These are phyloP conservation scores for Ceramica pisi DNA, from an alignment of 2,888 invertebrate genomes.

Conservation along the genomic window DNA sequence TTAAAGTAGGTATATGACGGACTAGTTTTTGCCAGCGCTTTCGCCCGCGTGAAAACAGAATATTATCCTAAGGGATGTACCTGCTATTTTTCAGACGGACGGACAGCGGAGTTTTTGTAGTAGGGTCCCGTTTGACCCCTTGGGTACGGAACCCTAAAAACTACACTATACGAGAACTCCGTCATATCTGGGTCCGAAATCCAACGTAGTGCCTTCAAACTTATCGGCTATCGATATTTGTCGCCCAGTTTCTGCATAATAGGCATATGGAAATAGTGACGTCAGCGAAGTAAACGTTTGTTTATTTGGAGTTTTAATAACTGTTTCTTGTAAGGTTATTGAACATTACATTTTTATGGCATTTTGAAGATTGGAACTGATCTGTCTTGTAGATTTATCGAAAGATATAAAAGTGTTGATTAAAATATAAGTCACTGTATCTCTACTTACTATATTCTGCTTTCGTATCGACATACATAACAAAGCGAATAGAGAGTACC, in stretches of 20 bases:
- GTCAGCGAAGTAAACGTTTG: constrained; percentile 31
- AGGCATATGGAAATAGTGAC: constrained; percentile 49
- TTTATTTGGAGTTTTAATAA: constrained; percentile 23
- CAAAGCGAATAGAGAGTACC: neutral
- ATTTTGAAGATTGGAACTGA: neutral
- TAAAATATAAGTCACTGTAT: neutral
- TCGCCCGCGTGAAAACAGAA: no score
- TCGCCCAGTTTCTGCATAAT: constrained; percentile 39
- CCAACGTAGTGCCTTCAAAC: constrained; percentile 20
- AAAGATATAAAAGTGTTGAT: neutral
- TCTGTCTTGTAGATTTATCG: neutral
- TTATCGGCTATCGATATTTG: constrained; percentile 55
- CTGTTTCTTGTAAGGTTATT: constrained; percentile 21
- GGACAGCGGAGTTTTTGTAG: no score
- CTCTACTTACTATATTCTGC: no score
- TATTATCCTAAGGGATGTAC: no score
- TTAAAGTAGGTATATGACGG: no score
- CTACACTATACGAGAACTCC: neutral
- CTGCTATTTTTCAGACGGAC: no score
- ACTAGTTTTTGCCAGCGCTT: no score
- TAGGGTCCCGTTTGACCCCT: no score
- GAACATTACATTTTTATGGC: constrained; percentile 15
- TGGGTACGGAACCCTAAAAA: no score
- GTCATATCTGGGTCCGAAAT: constrained; percentile 31
- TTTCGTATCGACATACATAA: neutral